phyloP scores from a whole-genome alignment of 2,888 invertebrate genomes.

The Dysmachus trigonus region DNA sequence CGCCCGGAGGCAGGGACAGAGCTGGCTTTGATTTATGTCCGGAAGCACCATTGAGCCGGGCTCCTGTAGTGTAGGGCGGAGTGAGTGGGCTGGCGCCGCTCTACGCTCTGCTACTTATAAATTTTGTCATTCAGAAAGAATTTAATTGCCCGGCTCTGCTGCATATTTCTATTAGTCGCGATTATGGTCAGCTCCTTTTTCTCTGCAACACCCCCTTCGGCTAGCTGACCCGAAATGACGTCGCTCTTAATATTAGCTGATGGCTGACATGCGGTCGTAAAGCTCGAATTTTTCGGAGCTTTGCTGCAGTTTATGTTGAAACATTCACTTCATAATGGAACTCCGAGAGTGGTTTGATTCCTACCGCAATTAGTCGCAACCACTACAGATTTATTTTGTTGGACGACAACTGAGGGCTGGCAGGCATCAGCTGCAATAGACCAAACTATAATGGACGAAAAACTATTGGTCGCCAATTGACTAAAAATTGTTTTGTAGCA shows the following conservation, averaged over 20 bases:
- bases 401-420: not conserved
- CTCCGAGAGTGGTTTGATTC: not conserved
- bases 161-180: conserved; percentile 22
- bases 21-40: conserved; percentile 4
- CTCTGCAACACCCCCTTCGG: not conserved
- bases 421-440: not conserved
- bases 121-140: not conserved
- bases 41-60: not conserved
- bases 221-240: not conserved
- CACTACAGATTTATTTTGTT: not conserved
- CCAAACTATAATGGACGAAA: not conserved
- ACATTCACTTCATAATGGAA: not conserved
- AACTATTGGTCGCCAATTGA: not conserved
- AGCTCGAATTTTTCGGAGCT: not conserved
- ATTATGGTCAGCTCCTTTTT: not conserved
- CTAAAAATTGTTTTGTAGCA: not conserved
- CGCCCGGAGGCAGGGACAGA: not conserved
- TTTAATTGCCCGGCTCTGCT: conserved; percentile 18
- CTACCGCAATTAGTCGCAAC: not conserved
- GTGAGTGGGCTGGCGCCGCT: not conserved
- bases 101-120: not conserved
- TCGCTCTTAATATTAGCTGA: not conserved
- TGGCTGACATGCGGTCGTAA: not conserved
- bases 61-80: not conserved
- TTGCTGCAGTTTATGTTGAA: not conserved